Percentiles rank a stretch among this genome's conserved stretches.
Evolutionary conservation across 2,113 vertebrate genomes (phyloP).

Genomic region (Apistogramma diplotaenia): DNA sequence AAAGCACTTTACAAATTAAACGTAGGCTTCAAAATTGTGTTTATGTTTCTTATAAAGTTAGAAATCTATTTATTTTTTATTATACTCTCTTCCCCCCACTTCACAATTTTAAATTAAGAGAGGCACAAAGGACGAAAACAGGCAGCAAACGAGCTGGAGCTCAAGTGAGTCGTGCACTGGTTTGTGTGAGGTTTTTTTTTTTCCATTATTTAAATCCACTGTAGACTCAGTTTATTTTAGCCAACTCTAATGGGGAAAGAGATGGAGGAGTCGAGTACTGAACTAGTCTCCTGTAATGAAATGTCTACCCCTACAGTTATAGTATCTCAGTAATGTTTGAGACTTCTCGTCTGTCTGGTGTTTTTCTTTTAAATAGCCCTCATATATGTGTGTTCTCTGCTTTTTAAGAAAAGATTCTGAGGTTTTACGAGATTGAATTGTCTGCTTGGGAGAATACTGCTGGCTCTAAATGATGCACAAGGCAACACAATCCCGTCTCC

Average conservation of each 20-base stretch:
- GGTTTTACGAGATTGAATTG: slow-evolving; percentile 11
- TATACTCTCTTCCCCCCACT: background rate
- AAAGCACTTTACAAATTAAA: background rate
- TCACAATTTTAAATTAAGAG: background rate
- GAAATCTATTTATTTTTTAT: background rate
- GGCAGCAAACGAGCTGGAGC: background rate
- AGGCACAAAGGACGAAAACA: background rate
- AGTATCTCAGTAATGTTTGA: background rate
- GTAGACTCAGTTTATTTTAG: background rate
- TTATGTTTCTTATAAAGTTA: background rate
- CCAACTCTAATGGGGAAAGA: background rate
- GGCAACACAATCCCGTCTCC: background rate
- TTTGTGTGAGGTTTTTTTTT: rapidly evolving
- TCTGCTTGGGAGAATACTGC: background rate
- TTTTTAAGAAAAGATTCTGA: background rate
- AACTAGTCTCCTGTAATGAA: background rate
- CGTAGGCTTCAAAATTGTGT: background rate
- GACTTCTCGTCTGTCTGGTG: background rate
- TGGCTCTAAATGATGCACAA: background rate
- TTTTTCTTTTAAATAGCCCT: background rate
- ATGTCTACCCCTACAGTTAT: background rate
- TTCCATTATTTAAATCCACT: background rate
- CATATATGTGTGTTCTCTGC: background rate
- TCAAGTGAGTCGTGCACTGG: background rate
- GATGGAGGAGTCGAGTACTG: background rate